These are phyloP conservation scores for Strix aluco DNA, from an alignment of 2,113 vertebrate species.

Conservation along the genomic window DNA sequence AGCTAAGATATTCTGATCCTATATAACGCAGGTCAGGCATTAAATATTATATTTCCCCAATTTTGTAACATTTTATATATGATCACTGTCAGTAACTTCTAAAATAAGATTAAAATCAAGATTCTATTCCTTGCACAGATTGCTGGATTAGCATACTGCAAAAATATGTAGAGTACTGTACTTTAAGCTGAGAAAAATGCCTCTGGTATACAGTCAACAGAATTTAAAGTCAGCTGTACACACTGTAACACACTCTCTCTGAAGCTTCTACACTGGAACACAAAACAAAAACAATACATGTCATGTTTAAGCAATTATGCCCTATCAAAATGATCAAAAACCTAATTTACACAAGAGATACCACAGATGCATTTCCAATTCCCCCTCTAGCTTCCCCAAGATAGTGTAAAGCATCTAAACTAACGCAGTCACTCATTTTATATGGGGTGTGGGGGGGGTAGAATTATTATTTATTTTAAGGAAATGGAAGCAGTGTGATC, in stretches of 20 bases:
- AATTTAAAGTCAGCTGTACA: slow-evolving; percentile 22
- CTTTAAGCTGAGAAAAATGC: slow-evolving; percentile 50
- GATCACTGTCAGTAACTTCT: slow-evolving; percentile 47
- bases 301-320: slow-evolving; percentile 59
- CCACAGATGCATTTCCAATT: slow-evolving; percentile 2
- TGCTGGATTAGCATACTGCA: slow-evolving; percentile 39
- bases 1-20: slow-evolving; percentile 14
- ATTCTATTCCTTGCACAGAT: slow-evolving; percentile 26
- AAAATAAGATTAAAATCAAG: slow-evolving; percentile 26
- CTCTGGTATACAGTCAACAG: slow-evolving; percentile 16
- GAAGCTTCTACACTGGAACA: slow-evolving; percentile 4
- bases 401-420: slow-evolving; percentile 18
- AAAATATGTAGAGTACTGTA: neutral
- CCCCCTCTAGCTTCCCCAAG: slow-evolving; percentile 7
- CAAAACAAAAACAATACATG: slow-evolving; percentile 53
- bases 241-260: slow-evolving; percentile 13
- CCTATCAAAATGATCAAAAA: slow-evolving; percentile 44
- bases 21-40: slow-evolving; percentile 32
- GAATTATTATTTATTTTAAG: neutral
- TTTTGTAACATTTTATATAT: slow-evolving; percentile 41
- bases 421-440: neutral
- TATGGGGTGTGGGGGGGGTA: neutral
- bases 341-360: slow-evolving; percentile 40
- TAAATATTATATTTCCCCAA: neutral
- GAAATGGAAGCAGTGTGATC: neutral